Evolutionary conservation across 2,113 vertebrate genomes (phyloP), one percentile per base, ranked within the genome.

Genomic region (Cettia cetti): DNA sequence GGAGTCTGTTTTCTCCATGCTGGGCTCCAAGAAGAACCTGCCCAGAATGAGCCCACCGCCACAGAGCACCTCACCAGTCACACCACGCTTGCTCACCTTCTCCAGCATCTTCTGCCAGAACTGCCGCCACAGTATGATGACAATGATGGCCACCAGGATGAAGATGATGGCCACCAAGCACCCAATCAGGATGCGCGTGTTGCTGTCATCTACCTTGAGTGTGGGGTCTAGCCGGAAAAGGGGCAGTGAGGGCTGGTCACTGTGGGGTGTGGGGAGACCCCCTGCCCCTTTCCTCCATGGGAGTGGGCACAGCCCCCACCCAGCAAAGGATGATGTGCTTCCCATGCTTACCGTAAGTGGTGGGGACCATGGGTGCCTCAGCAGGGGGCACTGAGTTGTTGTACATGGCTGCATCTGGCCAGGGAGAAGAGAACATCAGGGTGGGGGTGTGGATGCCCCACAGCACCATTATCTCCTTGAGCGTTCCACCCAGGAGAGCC

Each of bases 31-130:
- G 57, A 26, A 64, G 12, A 86, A 56, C 54, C n/a, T 63, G 53
- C 49, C 60, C 21, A 33, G n/a, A 37, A 52, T 6, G 4, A 93
- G 53, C n/a, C 71, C 28, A 16, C 15, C 0, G 0, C 30, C 10
- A 24, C 4, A 14, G 39, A 21, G 15, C 40, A 79, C 49, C 54
- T 54, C 4, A 2, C 12, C 37, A 72, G 39, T 26, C 10, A 30
- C 2, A 2, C 31, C 2, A 0, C 0, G 1, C 23, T 40, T 28
- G 17, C 68, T 70, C 87, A 99, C 99, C 98, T 99, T 99, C 93
- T 99, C 99, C 69, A 99, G 97, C 99, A 99, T 99, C 97, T 99
- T 99, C 96, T 99, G 99, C 99, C 99, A 99, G 96, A 99, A 99
- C 92, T 99, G 99, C 56, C 99, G 97, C 99, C 99, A 99, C 49